Base-by-base conservation (phyloP, 2,888 invertebrate genomes). In the Anthophora plumipes region DNA sequence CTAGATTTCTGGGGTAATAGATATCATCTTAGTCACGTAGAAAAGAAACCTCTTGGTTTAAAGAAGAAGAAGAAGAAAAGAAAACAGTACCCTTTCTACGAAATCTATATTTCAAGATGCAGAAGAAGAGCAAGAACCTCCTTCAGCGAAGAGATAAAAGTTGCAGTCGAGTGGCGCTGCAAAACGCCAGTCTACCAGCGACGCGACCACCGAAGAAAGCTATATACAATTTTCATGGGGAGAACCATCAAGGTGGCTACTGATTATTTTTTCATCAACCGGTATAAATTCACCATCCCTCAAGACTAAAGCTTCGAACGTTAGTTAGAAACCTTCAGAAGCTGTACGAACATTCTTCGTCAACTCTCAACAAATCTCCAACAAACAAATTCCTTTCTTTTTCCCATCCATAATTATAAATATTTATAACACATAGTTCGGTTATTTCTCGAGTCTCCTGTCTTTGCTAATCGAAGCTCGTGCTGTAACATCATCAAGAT, bases 71-170 rank as follows among this genome's bases (percentile, higher is more conserved):
- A n/a, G n/a, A n/a, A n/a, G n/a, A 20, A 0, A n/a, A 37, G 17
- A 31, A 55, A 25, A 31, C 5, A 31, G 9, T 14, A 9, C 43
- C 43, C 17, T 17, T 14, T 22, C 1, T 61, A 17, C 17, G 20
- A 39, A 25, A 25, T 61, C 17, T 43, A 43, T 25, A 61, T 61
- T 43, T 41, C 37, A 25, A 43, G n/a, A 43, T 9, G 59, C 12
- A 1, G 0, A 0, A 7, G 12, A 37, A 20, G 54, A 11, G 1
- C 8, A 12, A 25, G 22, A 8, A 17, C 11, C 5, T 14, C 4
- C n/a, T 12, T 20, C n/a, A 37, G 37, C n/a, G n/a, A 37, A 0
- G 12, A 59, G 37, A 60, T 61, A 61, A 61, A 61, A 61, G 22
- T 61, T 61, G 61, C 61, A 57, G 31, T 5, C 14, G 17, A 25